These are phyloP conservation scores for Melikaiella ostensackeni DNA, from an alignment of 2,888 invertebrate species.

Conservation along the genomic window DNA sequence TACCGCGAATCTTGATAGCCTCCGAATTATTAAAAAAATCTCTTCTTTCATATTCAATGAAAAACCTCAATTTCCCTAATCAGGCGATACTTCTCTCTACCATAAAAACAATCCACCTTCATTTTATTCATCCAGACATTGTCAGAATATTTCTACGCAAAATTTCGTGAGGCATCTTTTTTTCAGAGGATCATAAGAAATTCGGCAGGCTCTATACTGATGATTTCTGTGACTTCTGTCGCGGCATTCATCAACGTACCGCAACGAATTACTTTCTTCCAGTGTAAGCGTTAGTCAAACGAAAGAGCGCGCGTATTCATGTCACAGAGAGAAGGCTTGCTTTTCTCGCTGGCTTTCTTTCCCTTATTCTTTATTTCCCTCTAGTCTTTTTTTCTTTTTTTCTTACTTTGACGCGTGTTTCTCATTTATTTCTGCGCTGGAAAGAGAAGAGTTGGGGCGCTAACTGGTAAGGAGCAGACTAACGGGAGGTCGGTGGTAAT, in stretches of 20 bases:
- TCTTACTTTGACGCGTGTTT: constrained; percentile 67
- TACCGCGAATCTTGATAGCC: too few species aligned
- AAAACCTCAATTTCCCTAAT: too few species aligned
- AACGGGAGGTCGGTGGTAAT: constrained; percentile 14
- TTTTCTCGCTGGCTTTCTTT: constrained; percentile 41
- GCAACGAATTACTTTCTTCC: not conserved
- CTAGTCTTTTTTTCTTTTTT: constrained; percentile 43
- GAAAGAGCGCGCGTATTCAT: constrained; percentile 36
- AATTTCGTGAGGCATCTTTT: not conserved
- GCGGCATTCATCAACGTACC: not conserved
- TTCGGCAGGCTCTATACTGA: not conserved
- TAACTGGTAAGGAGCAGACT: constrained; percentile 49
- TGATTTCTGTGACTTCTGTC: constrained; percentile 24
- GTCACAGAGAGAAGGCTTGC: constrained; percentile 47
- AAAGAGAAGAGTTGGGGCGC: constrained; percentile 45
- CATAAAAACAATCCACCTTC: too few species aligned
- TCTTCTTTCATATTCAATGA: too few species aligned
- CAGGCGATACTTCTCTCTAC: too few species aligned
- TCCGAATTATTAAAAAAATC: too few species aligned
- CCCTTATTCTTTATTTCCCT: constrained; percentile 51
- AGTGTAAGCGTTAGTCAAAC: constrained; percentile 45
- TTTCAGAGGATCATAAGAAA: constrained; percentile 4
- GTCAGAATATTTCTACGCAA: too few species aligned
- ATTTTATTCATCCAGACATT: too few species aligned
- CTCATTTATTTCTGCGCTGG: constrained; percentile 66